phyloP scores from a whole-genome alignment of 23 tunicate species.

The Ascidia mentula region DNA sequence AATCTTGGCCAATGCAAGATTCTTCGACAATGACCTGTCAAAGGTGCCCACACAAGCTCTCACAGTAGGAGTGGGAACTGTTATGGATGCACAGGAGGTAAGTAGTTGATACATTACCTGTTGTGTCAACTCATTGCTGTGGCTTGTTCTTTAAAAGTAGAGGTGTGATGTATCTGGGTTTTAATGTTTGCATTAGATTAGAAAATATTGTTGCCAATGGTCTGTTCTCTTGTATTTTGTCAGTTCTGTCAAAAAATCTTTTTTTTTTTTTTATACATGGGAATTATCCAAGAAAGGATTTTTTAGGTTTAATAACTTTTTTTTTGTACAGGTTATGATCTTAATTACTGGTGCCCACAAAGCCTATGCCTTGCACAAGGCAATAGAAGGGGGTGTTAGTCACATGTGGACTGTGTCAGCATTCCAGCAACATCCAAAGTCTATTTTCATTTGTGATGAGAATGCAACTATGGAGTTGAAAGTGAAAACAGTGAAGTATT shows the following conservation, averaged over 20 bases:
- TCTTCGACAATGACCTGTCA: constrained; percentile 73
- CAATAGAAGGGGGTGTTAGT: constrained; percentile 90
- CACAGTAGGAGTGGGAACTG: constrained; percentile 93
- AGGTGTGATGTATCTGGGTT: no score
- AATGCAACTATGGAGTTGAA: constrained; percentile 88
- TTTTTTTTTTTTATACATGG: no score
- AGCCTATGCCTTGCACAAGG: constrained; percentile 89
- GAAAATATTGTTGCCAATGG: no score
- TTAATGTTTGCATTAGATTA: no score
- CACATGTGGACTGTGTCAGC: constrained; percentile 99
- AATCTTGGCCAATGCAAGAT: constrained; percentile 87
- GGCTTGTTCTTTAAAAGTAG: no score
- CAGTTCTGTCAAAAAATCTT: no score
- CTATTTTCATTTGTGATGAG: constrained; percentile 86
- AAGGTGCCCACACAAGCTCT: constrained; percentile 85
- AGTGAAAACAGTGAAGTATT: constrained; percentile 93
- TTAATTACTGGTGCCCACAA: constrained; percentile 89
- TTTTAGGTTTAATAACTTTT: not conserved
- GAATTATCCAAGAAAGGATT: no score
- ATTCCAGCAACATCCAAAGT: constrained; percentile 89
- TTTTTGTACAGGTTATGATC: constrained; percentile 70
- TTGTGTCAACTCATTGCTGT: no score
- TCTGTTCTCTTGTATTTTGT: no score
- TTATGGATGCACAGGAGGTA: constrained; percentile 94
- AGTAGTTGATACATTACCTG: no score